phyloP scores from a whole-genome alignment of 1,140 invertebrate species.

The Coptotermes formosanus region DNA sequence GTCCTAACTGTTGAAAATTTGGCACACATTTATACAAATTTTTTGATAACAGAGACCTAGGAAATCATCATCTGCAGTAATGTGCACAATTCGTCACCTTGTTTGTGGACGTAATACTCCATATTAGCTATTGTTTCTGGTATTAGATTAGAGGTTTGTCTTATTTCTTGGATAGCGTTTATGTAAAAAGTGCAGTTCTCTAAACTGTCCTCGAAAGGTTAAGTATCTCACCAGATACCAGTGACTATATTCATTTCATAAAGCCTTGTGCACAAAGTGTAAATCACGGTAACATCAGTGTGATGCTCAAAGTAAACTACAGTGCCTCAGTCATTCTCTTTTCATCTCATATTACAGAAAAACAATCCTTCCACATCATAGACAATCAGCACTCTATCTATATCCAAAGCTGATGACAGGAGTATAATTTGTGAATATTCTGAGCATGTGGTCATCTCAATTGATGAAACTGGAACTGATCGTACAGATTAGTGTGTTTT shows the following conservation, averaged over 20 bases:
- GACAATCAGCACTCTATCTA: background rate
- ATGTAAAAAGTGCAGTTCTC: background rate
- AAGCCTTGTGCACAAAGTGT: background rate
- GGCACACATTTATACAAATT: too few relatives aligned
- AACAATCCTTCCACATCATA: background rate
- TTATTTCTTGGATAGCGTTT: background rate
- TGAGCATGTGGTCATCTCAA: too few relatives aligned
- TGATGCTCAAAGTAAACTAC: background rate
- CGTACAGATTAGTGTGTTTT: too few relatives aligned
- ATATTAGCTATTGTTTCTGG: background rate
- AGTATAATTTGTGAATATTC: too few relatives aligned
- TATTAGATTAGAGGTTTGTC: background rate
- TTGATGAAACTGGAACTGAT: too few relatives aligned
- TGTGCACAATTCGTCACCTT: too few relatives aligned
- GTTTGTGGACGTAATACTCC: background rate
- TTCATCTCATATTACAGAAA: background rate
- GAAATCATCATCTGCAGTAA: too few relatives aligned
- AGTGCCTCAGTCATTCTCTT: background rate
- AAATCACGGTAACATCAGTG: background rate
- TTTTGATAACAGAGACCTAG: too few relatives aligned
- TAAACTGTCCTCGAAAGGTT: background rate
- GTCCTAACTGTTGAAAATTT: too few relatives aligned
- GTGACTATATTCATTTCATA: background rate
- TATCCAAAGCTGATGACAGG: too few relatives aligned
- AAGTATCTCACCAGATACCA: background rate